Evolutionary conservation across 2,797 vertebrate species (phyloP).

Genomic region (Thaleichthys pacificus): DNA sequence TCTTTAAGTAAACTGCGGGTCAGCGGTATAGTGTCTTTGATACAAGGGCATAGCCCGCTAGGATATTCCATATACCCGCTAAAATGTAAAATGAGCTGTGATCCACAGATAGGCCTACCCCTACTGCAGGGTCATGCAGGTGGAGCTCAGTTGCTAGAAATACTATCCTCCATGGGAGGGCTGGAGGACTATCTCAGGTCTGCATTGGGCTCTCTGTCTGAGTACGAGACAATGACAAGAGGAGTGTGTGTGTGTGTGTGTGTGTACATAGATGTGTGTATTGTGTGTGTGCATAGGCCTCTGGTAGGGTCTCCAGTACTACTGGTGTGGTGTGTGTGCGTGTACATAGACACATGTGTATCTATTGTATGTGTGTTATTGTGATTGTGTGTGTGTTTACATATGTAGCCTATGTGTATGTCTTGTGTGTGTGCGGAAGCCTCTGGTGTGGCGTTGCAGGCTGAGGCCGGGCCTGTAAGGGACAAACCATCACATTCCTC

Average conservation of each 20-base stretch:
- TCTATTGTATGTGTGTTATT: neutral
- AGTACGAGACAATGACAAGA: constrained; percentile 23
- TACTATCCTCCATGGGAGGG: too few species aligned
- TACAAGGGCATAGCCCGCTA: too few species aligned
- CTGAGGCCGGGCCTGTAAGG: neutral
- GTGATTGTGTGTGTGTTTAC: neutral
- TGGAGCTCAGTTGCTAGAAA: too few species aligned
- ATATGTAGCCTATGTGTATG: neutral
- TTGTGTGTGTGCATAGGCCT: constrained; percentile 2
- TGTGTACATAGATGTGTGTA: constrained; percentile 2
- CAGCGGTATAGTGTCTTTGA: too few species aligned
- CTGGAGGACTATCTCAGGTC: neutral
- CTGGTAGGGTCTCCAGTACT: too few species aligned
- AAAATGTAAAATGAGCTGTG: too few species aligned
- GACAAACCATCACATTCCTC: too few species aligned
- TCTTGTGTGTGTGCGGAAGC: neutral
- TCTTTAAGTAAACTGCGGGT: too few species aligned
- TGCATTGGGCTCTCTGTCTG: neutral
- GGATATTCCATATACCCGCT: too few species aligned
- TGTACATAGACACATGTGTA: neutral
- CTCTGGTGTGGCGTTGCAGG: neutral
- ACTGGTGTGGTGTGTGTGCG: constrained; percentile 5
- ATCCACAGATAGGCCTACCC: too few species aligned
- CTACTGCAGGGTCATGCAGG: too few species aligned
- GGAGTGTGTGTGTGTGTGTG: neutral